phyloP scores from a whole-genome alignment of 2,888 invertebrate species.

The Esperia sulphurella region DNA sequence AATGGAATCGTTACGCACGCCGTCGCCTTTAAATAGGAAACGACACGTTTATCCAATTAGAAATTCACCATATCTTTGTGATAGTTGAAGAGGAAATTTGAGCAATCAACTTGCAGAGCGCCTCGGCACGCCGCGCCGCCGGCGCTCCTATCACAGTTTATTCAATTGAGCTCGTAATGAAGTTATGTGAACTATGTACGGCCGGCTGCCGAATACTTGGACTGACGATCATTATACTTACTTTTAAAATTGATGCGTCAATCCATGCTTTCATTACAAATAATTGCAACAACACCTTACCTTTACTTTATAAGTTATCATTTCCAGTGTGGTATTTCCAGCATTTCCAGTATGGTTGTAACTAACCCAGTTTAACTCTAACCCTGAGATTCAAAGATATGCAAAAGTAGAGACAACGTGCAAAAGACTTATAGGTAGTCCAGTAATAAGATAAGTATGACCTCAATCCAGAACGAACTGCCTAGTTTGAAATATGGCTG shows the following conservation, averaged over 20 bases:
- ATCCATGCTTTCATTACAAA: slow-evolving; percentile 3
- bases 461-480: slow-evolving; percentile 52
- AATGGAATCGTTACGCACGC: slow-evolving; percentile 63
- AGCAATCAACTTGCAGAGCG: slow-evolving; percentile 78
- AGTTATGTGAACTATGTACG: slow-evolving; percentile 70
- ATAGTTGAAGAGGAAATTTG: slow-evolving; percentile 79
- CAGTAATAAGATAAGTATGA: slow-evolving; percentile 52
- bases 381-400: slow-evolving; percentile 32
- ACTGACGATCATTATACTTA: slow-evolving; percentile 21
- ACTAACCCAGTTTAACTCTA: slow-evolving; percentile 21
- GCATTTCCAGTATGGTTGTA: not conserved
- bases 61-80: slow-evolving; percentile 80
- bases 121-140: slow-evolving; percentile 44
- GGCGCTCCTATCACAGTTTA: slow-evolving; percentile 77
- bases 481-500: slow-evolving; percentile 46
- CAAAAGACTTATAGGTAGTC: slow-evolving; percentile 39
- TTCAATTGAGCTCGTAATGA: slow-evolving; percentile 78
- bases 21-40: slow-evolving; percentile 79
- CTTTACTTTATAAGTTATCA: not conserved
- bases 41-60: slow-evolving; percentile 80
- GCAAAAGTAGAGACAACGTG: slow-evolving; percentile 34
- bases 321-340: not conserved
- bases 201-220: slow-evolving; percentile 36
- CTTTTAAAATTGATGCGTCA: slow-evolving; percentile 13
- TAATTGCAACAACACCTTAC: not conserved